Base-by-base conservation (phyloP, 2,113 vertebrate species). In the Typhlomys cinereus region DNA sequence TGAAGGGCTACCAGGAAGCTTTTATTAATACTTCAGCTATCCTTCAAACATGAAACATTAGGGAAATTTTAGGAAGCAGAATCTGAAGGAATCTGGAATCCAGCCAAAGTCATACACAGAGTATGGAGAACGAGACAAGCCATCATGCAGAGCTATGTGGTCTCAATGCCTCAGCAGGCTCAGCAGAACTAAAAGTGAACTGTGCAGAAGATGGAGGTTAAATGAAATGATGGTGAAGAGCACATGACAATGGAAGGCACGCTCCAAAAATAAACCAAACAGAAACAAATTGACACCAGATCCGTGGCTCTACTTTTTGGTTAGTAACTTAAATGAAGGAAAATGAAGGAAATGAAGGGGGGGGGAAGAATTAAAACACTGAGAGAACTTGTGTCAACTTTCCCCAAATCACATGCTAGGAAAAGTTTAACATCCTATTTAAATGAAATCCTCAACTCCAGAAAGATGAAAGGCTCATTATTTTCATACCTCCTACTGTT, bases 401-500 rank as follows among this genome's bases (percentile, higher is more conserved):
- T 96, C 96, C 97, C 94, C 25, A 92, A 89, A 94, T 21, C 34
- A 95, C 96, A 97, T 97, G 97, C 98, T 96, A 96, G 97, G 97
- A 95, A 97, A 95, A 95, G 94, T 44, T 66, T 76, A 48, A 82
- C 96, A 95, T 96, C 93, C 96, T 97, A 97, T 95, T 97, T 94
- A 96, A 97, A 97, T 82, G 96, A 96, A 97, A 96, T 97, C 97
- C 97, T 98, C 92, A 48, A 93, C 96, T 97, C 96, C 95, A 93
- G 94, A 95, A 94, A 92, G 92, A 97, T 96, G 95, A 97, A 94
- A 95, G 80, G 93, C 97, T 96, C 78, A 54, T 96, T 96, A 95
- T 96, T 98, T 97, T 96, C 99, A 94, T 99, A 99, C 99, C 99
- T 99, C 99, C 99, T 96, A 99, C 99, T 90, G 99, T 99, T 95